A percentile compares a stretch with the other conserved stretches of the same genome.
Conservation (phyloP, 2,113 vertebrate genomes). For the Columba livia region DNA sequence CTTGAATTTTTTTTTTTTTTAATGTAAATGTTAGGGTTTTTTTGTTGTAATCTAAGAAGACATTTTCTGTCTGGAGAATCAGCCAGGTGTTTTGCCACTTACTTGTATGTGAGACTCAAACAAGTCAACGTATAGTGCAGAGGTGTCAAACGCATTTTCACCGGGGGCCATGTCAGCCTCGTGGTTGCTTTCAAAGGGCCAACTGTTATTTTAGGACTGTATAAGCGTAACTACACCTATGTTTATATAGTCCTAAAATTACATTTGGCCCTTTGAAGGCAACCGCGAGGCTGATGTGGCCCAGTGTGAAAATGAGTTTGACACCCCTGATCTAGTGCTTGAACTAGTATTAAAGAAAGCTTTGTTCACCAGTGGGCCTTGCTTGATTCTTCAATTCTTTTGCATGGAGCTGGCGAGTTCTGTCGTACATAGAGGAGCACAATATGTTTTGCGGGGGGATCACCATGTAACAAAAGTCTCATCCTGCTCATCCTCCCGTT, state of each 20-base stretch:
- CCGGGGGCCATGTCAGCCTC: too few relatives aligned
- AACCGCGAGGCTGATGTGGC: too few relatives aligned
- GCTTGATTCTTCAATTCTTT: neutral
- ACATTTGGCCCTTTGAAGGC: too few relatives aligned
- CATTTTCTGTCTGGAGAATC: neutral
- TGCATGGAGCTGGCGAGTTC: neutral
- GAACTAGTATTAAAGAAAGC: neutral
- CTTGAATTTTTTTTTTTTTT: neutral
- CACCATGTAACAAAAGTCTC: too few relatives aligned
- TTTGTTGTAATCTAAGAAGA: neutral
- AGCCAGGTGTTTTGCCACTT: neutral
- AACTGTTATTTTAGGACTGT: too few relatives aligned
- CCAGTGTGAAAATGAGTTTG: too few relatives aligned
- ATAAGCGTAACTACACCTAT: too few relatives aligned
- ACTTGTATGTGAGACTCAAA: neutral
- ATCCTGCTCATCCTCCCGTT: neutral
- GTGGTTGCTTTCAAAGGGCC: too few relatives aligned
- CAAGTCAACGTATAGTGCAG: neutral
- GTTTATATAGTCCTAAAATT: too few relatives aligned
- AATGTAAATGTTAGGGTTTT: neutral
- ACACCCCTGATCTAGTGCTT: neutral
- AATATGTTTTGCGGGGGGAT: accelerated
- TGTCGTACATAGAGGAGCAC: accelerated
- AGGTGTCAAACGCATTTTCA: too few relatives aligned
- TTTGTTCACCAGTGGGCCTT: neutral